Percentiles rank a stretch among this genome's conserved stretches.
Conservation (phyloP, 1,140 invertebrate genomes). For the Drosophila sproati region DNA sequence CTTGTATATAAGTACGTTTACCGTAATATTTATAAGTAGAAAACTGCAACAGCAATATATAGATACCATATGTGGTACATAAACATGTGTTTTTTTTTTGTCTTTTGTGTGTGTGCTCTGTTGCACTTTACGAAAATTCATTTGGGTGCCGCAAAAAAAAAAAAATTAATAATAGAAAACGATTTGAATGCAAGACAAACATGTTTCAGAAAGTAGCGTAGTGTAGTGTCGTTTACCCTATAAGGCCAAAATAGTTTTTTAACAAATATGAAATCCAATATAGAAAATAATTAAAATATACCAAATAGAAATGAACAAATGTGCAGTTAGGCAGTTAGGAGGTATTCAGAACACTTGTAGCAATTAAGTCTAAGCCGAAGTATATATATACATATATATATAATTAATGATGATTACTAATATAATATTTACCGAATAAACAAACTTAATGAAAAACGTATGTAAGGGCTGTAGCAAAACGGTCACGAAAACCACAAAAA, state of each 20-base stretch:
- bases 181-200: constrained; percentile 13
- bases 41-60: constrained; percentile 39
- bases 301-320: constrained; percentile 39
- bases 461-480: constrained; percentile 27
- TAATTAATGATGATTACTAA: constrained; percentile 24
- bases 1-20: constrained; percentile 48
- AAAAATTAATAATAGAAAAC: background rate
- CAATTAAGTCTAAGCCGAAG: constrained; percentile 55
- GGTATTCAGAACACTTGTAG: constrained; percentile 69
- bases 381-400: constrained; percentile 2
- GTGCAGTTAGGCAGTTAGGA: constrained; percentile 42
- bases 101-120: constrained; percentile 23
- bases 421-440: constrained; percentile 30
- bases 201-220: constrained; percentile 63
- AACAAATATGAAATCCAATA: constrained; percentile 49
- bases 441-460: constrained; percentile 39
- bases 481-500: constrained; percentile 18
- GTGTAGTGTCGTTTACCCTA: constrained; percentile 53
- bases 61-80: background rate
- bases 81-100: background rate
- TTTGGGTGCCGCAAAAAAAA: constrained; percentile 10
- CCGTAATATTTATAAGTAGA: constrained; percentile 34
- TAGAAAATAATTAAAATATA: constrained; percentile 35
- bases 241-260: constrained; percentile 80
- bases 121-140: constrained; percentile 20